Conservation (phyloP, 2,113 vertebrate genomes). For the Narcine bancroftii region DNA sequence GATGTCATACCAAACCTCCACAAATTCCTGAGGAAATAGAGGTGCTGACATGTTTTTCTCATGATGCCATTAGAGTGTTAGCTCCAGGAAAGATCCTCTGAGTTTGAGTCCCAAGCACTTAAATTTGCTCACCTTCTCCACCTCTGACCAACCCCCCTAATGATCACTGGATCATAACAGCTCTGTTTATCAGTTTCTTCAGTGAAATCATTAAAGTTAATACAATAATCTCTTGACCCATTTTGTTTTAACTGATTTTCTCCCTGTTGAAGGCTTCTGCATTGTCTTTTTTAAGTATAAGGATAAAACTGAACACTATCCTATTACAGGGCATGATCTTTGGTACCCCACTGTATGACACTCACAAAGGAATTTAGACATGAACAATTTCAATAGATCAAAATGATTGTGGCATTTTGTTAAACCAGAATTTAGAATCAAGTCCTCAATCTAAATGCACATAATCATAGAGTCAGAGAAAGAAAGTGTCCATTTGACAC, state of each 20-base stretch:
- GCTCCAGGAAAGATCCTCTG: too few relatives aligned
- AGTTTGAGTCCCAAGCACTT: too few relatives aligned
- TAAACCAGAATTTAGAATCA: not conserved
- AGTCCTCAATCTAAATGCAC: not conserved
- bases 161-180: too few relatives aligned
- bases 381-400: not conserved
- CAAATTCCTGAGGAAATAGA: too few relatives aligned
- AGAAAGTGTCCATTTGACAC: too few relatives aligned
- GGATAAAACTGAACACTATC: not conserved
- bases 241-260: not conserved
- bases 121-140: too few relatives aligned
- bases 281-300: not conserved
- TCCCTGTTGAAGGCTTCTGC: not conserved
- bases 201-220: not conserved
- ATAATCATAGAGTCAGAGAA: too few relatives aligned
- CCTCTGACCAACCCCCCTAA: too few relatives aligned
- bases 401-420: not conserved
- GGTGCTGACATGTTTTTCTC: too few relatives aligned
- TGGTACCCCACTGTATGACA: not conserved
- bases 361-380: not conserved
- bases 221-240: not conserved
- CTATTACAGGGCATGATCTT: not conserved
- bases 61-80: too few relatives aligned
- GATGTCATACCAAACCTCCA: too few relatives aligned
- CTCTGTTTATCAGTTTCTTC: not conserved